phyloP scores from a whole-genome alignment of 1,140 invertebrate species.

The Calliphora vicina region DNA sequence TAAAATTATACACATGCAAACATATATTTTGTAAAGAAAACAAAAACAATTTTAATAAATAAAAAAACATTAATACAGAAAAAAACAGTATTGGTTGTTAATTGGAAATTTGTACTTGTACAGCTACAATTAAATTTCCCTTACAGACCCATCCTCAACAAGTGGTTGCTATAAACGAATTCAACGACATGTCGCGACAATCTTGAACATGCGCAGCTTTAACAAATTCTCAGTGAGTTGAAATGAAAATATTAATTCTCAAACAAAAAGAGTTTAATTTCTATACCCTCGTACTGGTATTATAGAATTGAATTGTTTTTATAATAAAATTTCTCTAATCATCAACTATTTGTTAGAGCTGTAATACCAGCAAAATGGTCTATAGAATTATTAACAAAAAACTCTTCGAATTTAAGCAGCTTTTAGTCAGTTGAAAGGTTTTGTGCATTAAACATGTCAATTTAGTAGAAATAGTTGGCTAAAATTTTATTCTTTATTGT shows the following conservation, averaged over 20 bases:
- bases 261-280: no score
- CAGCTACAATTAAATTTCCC: background rate
- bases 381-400: background rate
- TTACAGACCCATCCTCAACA: background rate
- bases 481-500: background rate
- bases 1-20: background rate
- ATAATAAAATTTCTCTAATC: no score
- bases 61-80: no score
- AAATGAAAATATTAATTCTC: no score
- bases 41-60: background rate
- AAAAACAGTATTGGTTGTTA: no score
- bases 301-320: no score
- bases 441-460: conserved; percentile 1
- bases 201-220: background rate
- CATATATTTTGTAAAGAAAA: background rate
- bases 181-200: background rate
- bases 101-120: background rate
- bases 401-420: background rate
- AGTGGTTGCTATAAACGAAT: background rate
- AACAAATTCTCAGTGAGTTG: background rate
- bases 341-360: no score
- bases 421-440: background rate
- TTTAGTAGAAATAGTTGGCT: background rate
- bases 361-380: background rate
- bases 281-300: no score